Conservation (phyloP, 2,113 vertebrate species). For the Epinephelus lanceolatus region DNA sequence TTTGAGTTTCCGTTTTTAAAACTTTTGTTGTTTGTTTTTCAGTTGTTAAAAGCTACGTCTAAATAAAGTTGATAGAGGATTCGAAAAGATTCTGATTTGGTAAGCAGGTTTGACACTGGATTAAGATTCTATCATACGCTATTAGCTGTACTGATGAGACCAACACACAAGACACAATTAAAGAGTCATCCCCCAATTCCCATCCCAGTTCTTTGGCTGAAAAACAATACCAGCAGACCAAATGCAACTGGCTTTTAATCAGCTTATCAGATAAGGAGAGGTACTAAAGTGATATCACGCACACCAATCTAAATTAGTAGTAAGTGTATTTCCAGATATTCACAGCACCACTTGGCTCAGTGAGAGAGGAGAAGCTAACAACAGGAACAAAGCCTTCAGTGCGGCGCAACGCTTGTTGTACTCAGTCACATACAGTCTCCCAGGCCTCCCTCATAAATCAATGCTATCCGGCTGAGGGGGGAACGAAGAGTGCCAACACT, state of each 20-base stretch:
- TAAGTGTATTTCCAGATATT: slow-evolving; percentile 34
- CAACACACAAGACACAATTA: neutral
- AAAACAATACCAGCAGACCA: slow-evolving; percentile 8
- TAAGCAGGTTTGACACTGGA: neutral
- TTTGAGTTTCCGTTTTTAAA: neutral
- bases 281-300: slow-evolving; percentile 37
- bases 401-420: slow-evolving; percentile 33
- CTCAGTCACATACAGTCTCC: slow-evolving; percentile 52
- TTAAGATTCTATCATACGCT: neutral
- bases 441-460: slow-evolving; percentile 73
- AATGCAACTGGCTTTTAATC: slow-evolving; percentile 28
- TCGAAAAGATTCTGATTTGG: neutral
- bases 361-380: slow-evolving; percentile 35
- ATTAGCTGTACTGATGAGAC: neutral
- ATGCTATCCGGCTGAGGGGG: slow-evolving; percentile 53
- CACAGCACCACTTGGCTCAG: slow-evolving; percentile 11
- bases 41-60: neutral
- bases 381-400: slow-evolving; percentile 39
- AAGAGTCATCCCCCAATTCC: neutral
- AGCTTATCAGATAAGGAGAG: slow-evolving; percentile 23
- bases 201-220: neutral
- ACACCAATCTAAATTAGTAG: slow-evolving; percentile 43
- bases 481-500: slow-evolving; percentile 68
- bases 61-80: neutral
- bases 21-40: neutral